Conservation (phyloP, 2,113 vertebrate genomes). For the Tetrao urogallus region DNA sequence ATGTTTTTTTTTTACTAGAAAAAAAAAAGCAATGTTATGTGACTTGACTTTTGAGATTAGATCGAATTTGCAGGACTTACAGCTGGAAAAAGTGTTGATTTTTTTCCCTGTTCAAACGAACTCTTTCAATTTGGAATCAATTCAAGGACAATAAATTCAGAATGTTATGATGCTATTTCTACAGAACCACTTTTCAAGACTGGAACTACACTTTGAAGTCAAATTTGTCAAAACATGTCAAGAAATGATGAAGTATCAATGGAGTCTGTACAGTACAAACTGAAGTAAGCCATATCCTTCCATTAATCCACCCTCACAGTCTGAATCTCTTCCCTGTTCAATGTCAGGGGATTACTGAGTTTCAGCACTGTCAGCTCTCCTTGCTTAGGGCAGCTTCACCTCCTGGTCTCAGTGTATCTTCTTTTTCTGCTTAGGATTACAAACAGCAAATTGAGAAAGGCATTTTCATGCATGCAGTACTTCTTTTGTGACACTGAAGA, state of each 20-base stretch:
- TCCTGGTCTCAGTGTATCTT: not conserved
- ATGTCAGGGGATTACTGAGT: not conserved
- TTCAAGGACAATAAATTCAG: constrained; percentile 5
- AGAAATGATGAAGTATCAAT: constrained; percentile 12
- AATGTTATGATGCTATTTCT: constrained; percentile 1
- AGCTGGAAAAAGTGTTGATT: not conserved
- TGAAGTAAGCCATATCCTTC: not conserved
- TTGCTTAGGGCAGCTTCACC: not conserved
- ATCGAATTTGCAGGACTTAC: not conserved
- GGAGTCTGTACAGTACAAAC: not conserved
- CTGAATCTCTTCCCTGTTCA: not conserved
- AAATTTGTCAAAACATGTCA: constrained; percentile 49
- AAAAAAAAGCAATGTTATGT: not conserved
- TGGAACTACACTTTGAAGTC: constrained; percentile 22
- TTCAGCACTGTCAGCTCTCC: not conserved
- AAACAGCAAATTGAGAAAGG: not conserved
- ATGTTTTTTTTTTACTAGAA: not conserved
- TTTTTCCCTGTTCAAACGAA: constrained; percentile 4
- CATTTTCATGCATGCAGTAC: not conserved
- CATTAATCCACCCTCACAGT: not conserved
- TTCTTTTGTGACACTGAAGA: not conserved
- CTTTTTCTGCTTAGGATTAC: not conserved
- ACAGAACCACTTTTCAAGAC: constrained; percentile 14
- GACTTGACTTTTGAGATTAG: not conserved
- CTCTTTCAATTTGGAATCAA: constrained; percentile 1